Base-by-base conservation (phyloP, 2,797 vertebrate genomes). In the Dicrostonyx torquatus region DNA sequence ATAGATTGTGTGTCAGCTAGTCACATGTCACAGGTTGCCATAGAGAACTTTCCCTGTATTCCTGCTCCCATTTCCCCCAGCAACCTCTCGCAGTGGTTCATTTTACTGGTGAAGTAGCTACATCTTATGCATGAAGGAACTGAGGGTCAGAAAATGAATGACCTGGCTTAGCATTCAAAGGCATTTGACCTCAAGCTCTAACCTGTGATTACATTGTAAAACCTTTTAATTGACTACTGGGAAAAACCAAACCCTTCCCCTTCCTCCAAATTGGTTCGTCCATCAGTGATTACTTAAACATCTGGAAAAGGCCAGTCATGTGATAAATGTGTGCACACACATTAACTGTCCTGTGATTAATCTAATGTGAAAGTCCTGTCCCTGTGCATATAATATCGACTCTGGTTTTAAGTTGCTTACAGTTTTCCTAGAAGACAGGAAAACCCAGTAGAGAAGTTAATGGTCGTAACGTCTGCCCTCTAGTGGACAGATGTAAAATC, bases 401-500 rank as follows among this genome's bases (percentile, higher is more conserved):
- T 76, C 37, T 87, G 48, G 22, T 22, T 80, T 48, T 89, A 43
- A 58, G 13, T 31, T 55, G n/a, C 31, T 89, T 76, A 45, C 6
- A 43, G 24, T 84, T 95, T 75, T 55, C 58, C 20, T 26, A 60
- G 34, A 82, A 76, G 31, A 92, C 20, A 31, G 17, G 79, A 90
- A 89, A 85, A 18, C 14, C 48, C 29, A 45, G 15, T 4, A 77
- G 24, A 70, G 73, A 92, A 86, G 70, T 89, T 87, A 87, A 48
- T 45, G 20, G 37, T 18, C 20, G 48, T 60, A 77, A 91, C 34
- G 55, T 10, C 80, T 96, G 55, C 89, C 91, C 93, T 95, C 97
- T 96, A 72, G 64, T 95, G 96, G 77, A 88, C 24, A 73, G 1
- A 4, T 66, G 1, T 79, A 64, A 82, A 96, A 70, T 40, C 31